These are phyloP conservation scores for Tinea semifulvella DNA, from an alignment of 2,888 invertebrate species.

Conservation along the genomic window DNA sequence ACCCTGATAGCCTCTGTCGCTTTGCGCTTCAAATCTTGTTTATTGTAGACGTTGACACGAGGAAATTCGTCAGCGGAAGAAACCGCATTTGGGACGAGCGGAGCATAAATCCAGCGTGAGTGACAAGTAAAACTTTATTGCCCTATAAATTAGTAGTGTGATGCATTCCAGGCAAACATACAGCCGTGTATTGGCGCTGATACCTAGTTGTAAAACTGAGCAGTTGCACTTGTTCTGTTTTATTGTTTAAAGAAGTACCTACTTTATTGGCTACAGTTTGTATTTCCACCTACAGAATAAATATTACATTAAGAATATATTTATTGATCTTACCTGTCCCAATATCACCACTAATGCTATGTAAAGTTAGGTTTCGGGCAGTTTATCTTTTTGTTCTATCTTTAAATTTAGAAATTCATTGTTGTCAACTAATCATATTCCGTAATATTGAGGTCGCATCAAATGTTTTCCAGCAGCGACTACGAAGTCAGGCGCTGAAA, in stretches of 20 bases:
- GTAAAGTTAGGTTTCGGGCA: too few species aligned
- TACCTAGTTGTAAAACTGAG: constrained; percentile 23
- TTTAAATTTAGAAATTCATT: too few species aligned
- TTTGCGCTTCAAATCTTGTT: constrained; percentile 34
- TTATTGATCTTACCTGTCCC: too few species aligned
- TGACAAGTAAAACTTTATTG: constrained; percentile 64
- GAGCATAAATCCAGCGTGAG: constrained; percentile 55
- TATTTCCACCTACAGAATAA: too few species aligned
- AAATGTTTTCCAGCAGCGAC: background rate
- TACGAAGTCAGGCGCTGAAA: constrained; percentile 3
- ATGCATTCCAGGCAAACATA: constrained; percentile 54
- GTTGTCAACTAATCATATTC: background rate
- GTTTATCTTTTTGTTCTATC: too few species aligned
- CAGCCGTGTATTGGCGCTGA: constrained; percentile 42
- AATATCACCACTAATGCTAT: too few species aligned
- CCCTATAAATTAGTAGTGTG: constrained; percentile 50
- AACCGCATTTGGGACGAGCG: constrained; percentile 58
- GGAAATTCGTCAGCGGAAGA: constrained; percentile 61
- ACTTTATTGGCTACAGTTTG: constrained; percentile 3
- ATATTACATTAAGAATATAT: too few species aligned
- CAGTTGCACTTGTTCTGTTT: constrained; percentile 6
- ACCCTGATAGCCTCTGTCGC: constrained; percentile 42
- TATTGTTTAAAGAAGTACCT: constrained; percentile 6
- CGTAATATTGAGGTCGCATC: background rate
- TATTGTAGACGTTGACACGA: constrained; percentile 54